Base-by-base conservation (phyloP, 2,888 invertebrate genomes). In the Papilio elwesi region DNA sequence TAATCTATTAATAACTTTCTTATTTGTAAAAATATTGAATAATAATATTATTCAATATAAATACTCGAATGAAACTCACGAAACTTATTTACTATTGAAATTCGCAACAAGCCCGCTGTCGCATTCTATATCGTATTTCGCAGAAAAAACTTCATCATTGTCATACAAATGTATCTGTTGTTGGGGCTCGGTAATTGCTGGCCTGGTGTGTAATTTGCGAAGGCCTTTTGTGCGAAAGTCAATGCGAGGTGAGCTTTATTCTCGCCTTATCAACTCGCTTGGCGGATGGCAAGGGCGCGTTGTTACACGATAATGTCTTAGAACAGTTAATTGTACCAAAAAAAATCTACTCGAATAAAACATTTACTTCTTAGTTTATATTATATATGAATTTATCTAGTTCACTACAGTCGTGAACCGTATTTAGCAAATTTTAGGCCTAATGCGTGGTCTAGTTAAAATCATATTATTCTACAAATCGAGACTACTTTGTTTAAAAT, bases 121-220 rank as follows among this genome's bases (percentile, higher is more conserved):
- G 53, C 70, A 78, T 70, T 75, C 66, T 36, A 83, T 92, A 91
- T 93, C 91, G 77, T 83, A 84, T 93, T 92, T 87, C 93, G 77
- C 74, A 78, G 80, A 86, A 89, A 90, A 90, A 88, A 86, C 82
- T 83, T 80, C 76, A 82, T 85, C 87, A 91, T 93, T 93, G 92
- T 93, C 89, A 93, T 92, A 93, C 93, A 93, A 93, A 93, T 92
- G 87, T 93, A 92, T 93, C 93, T 90, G 92, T 91, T 90, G 92
- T 93, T 89, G 81, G 78, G 80, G 77, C 78, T 77, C 64, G 82
- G 88, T 92, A 93, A 92, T 93, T 92, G 92, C 88, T 77, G 86
- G 81, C 83, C 82, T 84, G 84, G 83, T 85, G 83, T 92, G 87
- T 92, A 92, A 93, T 93, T 93, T 91, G 88, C 86, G 84, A 84